Evolutionary conservation across 1,140 invertebrate genomes (phyloP).

Genomic region (Zaprionus lachaisei): DNA sequence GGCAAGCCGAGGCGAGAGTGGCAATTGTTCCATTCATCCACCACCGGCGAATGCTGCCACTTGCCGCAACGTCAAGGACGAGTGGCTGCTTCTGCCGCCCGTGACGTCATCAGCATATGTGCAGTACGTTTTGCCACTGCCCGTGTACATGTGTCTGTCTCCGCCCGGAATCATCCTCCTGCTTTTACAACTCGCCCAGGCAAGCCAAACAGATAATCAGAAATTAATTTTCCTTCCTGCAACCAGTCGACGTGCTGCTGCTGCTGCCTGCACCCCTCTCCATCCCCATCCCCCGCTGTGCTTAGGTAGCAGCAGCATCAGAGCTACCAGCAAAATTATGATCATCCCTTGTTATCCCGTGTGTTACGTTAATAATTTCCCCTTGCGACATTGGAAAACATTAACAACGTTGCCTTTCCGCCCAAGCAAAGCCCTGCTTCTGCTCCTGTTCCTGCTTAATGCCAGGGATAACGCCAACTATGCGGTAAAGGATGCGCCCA

Average conservation of each 20-base stretch:
- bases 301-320: slow-evolving; percentile 44
- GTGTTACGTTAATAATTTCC: slow-evolving; percentile 79
- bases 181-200: slow-evolving; percentile 18
- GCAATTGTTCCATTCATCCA: slow-evolving; percentile 27
- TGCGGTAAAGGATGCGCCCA: slow-evolving; percentile 42
- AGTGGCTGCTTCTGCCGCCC: slow-evolving; percentile 34
- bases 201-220: slow-evolving; percentile 83
- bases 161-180: slow-evolving; percentile 13
- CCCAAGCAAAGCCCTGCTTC: slow-evolving; percentile 8
- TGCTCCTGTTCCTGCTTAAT: neutral
- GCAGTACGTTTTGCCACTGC: slow-evolving; percentile 43
- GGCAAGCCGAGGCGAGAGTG: neutral
- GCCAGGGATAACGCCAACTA: slow-evolving; percentile 39
- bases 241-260: slow-evolving; percentile 43
- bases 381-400: slow-evolving; percentile 27
- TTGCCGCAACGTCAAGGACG: slow-evolving; percentile 74
- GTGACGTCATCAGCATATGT: slow-evolving; percentile 75
- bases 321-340: slow-evolving; percentile 77
- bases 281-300: slow-evolving; percentile 33
- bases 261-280: slow-evolving; percentile 15
- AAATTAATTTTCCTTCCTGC: slow-evolving; percentile 81
- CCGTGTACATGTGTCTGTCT: slow-evolving; percentile 6
- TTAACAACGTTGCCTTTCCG: slow-evolving; percentile 46
- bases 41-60: slow-evolving; percentile 62
- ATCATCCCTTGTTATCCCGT: slow-evolving; percentile 83